Percentiles rank a stretch among this genome's conserved stretches.
Conservation (phyloP, 2,888 invertebrate species). For the Campopleginae sp. region DNA sequence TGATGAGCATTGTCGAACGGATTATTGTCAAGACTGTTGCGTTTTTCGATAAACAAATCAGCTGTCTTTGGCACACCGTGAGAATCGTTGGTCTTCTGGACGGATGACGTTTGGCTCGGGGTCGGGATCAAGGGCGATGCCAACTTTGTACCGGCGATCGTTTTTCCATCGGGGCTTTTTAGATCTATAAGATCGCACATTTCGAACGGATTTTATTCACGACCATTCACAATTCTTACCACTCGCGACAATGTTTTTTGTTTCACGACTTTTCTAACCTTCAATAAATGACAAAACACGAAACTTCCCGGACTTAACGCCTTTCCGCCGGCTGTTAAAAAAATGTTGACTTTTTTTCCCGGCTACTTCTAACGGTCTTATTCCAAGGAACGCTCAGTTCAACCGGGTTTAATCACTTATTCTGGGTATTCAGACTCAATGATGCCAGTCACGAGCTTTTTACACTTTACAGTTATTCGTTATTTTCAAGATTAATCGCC, state of each 20-base stretch:
- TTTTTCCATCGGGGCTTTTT: constrained; percentile 74
- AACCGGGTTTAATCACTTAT: background rate
- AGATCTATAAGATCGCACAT: constrained; percentile 81
- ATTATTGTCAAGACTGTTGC: constrained; percentile 78
- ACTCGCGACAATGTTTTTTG: background rate
- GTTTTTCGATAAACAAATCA: constrained; percentile 63
- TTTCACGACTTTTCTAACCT: constrained; percentile 2
- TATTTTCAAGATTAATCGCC: background rate
- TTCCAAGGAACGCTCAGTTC: background rate
- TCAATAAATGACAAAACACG: background rate
- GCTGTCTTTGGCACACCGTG: background rate
- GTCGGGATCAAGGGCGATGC: constrained; percentile 78
- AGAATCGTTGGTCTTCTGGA: constrained; percentile 9
- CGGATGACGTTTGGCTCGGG: constrained; percentile 63
- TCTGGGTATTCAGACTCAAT: constrained; percentile 3
- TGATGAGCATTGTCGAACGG: constrained; percentile 79
- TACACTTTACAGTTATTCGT: background rate
- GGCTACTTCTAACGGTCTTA: background rate
- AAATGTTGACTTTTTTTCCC: background rate
- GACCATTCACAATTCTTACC: background rate
- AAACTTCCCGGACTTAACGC: background rate
- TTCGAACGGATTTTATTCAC: constrained; percentile 24
- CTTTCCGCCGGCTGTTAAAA: background rate
- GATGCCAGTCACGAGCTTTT: constrained; percentile 36
- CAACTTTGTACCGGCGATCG: constrained; percentile 68